Base-by-base conservation (phyloP, 2,113 vertebrate genomes). In the Natator depressus region DNA sequence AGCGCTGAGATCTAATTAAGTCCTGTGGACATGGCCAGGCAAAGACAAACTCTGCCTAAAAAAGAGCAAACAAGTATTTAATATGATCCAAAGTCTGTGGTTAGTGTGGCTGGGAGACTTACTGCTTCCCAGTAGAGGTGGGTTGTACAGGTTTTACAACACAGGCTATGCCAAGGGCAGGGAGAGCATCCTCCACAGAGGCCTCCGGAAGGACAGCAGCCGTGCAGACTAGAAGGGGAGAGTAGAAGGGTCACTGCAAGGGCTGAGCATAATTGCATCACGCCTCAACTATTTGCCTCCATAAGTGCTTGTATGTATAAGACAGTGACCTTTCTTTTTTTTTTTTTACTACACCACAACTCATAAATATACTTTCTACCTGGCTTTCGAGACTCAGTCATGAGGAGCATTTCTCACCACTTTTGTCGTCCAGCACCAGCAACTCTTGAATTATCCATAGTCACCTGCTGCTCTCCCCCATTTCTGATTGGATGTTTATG, bases 211-310 rank as follows among this genome's bases (percentile, higher is more conserved):
- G 3, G 10, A 89, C 57, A 92, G 93, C 81, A 94, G 42, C 46
- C 19, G 5, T 47, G 83, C n/a, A 87, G 69, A 47, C 38, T 3
- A 5, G 11, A 19, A 0, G 1, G 10, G 69, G 59, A 2, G 2
- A 2, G 2, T 20, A 0, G 0, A 1, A 1, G 57, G 46, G 11
- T 8, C 3, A 25, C 53, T 47, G 46, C 8, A 87, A 38, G 47
- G 20, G 31, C n/a, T 75, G 80, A 29, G 87, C 19, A 84, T 54
- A 49, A 19, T 25, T 8, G 24, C 87, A 86, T 85, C 95, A 98
- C 93, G 86, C 95, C 95, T 95, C 95, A 96, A 62, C 49, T 94
- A 31, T 87, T 85, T 84, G 62, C 19, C 91, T 91, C 92, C 93
- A 0, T 2, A 62, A 24, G 20, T 2, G 88, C 16, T 90, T 11